These are phyloP conservation scores for Amblyornis subalaris DNA, from an alignment of 2,113 vertebrate genomes.

Conservation along the genomic window DNA sequence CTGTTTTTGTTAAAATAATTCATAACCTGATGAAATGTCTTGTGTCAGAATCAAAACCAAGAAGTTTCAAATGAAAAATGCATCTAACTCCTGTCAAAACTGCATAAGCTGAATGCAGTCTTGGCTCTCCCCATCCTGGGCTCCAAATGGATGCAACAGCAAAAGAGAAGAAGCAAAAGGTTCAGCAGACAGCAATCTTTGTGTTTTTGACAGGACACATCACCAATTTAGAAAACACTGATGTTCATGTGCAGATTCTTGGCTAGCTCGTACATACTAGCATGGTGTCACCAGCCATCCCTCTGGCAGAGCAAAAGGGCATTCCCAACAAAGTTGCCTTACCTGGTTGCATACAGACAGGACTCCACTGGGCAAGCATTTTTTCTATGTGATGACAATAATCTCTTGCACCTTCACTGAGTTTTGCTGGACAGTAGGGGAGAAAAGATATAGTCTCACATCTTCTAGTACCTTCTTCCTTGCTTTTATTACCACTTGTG, in stretches of 20 bases:
- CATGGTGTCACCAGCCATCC: fast-evolving
- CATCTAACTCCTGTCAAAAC: neutral
- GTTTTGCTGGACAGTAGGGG: neutral
- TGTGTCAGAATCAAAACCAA: neutral
- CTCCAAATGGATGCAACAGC: neutral
- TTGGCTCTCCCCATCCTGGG: fast-evolving
- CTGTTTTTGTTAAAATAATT: constrained; percentile 27
- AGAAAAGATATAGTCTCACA: neutral
- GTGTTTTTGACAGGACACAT: neutral
- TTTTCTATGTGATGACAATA: neutral
- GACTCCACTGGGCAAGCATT: neutral
- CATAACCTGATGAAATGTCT: constrained; percentile 11
- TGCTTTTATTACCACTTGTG: neutral
- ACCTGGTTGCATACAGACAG: neutral
- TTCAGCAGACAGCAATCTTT: neutral
- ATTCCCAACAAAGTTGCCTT: neutral
- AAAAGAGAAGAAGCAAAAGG: neutral
- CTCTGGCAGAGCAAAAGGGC: neutral
- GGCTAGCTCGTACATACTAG: neutral
- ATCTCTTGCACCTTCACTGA: neutral
- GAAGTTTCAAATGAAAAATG: neutral
- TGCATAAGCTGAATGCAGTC: neutral
- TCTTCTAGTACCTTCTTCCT: neutral
- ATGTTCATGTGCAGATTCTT: neutral
- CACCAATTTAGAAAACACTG: neutral